Evolutionary conservation across 23 tunicate genomes (phyloP).

Genomic region (Trididemnum clinides): DNA sequence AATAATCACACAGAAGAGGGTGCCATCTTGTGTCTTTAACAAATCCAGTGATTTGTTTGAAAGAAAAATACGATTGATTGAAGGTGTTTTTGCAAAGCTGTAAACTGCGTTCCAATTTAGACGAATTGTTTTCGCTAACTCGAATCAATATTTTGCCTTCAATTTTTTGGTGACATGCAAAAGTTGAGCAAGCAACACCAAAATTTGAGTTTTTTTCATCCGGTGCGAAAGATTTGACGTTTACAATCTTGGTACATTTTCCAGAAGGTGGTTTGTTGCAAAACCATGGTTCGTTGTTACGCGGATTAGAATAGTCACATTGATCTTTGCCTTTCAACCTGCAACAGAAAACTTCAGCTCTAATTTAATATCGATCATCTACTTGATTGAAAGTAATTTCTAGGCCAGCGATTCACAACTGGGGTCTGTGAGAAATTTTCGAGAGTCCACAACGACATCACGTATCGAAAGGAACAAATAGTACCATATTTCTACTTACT

Average conservation of each 20-base stretch:
- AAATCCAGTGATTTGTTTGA: slow-evolving; percentile 29
- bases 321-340: background rate
- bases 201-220: too few relatives aligned
- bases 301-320: slow-evolving; percentile 42
- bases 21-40: slow-evolving; percentile 1
- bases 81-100: background rate
- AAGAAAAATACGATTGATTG: background rate
- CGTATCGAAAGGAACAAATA: too few relatives aligned
- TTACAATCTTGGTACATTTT: slow-evolving; percentile 16
- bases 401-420: too few relatives aligned
- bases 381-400: too few relatives aligned
- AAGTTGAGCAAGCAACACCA: too few relatives aligned
- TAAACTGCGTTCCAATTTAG: background rate
- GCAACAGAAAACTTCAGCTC: background rate
- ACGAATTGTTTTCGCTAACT: background rate
- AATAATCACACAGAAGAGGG: background rate
- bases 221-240: too few relatives aligned
- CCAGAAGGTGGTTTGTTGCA: slow-evolving; percentile 33
- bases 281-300: slow-evolving; percentile 54
- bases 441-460: too few relatives aligned
- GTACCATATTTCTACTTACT: too few relatives aligned
- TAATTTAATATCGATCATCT: too few relatives aligned
- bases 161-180: too few relatives aligned
- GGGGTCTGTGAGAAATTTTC: too few relatives aligned
- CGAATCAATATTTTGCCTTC: too few relatives aligned